These are phyloP conservation scores for Pleuronectes platessa DNA, from an alignment of 2,113 vertebrate species.

Conservation along the genomic window DNA sequence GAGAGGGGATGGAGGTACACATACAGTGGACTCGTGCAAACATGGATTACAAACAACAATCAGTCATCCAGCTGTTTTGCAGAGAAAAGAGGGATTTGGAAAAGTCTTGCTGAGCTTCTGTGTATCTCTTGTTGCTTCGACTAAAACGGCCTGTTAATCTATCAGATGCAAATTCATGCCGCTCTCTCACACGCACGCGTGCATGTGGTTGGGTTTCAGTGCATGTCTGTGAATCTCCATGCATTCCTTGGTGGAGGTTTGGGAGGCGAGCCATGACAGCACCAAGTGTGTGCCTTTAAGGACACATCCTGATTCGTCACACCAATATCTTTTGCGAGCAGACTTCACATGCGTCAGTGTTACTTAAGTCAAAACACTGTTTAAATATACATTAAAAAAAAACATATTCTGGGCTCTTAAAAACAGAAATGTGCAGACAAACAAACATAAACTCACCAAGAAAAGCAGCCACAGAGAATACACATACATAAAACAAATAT, in stretches of 20 bases:
- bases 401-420: too few relatives aligned
- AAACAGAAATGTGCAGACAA: not conserved
- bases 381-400: slow-evolving; percentile 15
- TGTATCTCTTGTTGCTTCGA: slow-evolving; percentile 14
- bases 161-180: not conserved
- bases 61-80: slow-evolving; percentile 13
- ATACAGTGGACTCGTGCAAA: slow-evolving; percentile 10
- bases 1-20: not conserved
- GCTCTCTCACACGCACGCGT: not conserved
- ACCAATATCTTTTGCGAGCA: not conserved
- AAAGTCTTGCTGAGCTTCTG: slow-evolving; percentile 20
- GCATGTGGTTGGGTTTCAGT: not conserved
- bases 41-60: slow-evolving; percentile 11
- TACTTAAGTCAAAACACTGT: not conserved
- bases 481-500: not conserved
- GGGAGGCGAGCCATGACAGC: not conserved
- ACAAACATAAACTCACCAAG: not conserved
- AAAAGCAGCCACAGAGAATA: not conserved
- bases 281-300: not conserved
- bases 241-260: not conserved
- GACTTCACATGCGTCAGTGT: slow-evolving; percentile 3
- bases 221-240: not conserved
- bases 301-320: slow-evolving; percentile 2
- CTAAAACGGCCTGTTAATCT: slow-evolving; percentile 20
- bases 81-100: not conserved